Evolutionary conservation across 2,888 invertebrate species (phyloP), one percentile per base, ranked within the genome.

Genomic region (Heliconius cydno): DNA sequence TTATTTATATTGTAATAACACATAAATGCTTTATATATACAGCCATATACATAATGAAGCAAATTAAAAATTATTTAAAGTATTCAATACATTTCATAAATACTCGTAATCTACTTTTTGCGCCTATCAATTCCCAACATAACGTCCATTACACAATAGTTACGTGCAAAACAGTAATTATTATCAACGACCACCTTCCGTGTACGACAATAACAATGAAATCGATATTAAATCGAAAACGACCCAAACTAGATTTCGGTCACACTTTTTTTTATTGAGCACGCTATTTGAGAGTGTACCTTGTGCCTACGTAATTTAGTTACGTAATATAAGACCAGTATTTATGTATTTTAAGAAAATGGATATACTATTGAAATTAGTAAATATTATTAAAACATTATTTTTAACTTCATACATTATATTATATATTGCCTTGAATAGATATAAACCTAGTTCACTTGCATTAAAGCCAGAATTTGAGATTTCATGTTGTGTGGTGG

Each of bases 121-220:
- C 77, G 65, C 57, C 81, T 80, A 78, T 80, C 76, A 77, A 63
- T 78, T 76, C 79, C 75, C 81, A 87, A 87, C 86, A 84, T 86
- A 85, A 87, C 87, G 88, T 87, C 86, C 86, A 85, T 94, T 94
- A 89, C 92, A 89, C 90, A 94, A 93, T 89, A 84, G 90, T 93
- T 92, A 92, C 93, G 92, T 92, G 90, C 89, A 88, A 88, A 87
- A 90, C 86, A 86, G 90, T 92, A 92, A 93, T 93, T 92, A 93
- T 87, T 92, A 93, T 87, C 86, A 85, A 85, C 86, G 86, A 88
- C 88, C 89, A 88, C 92, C 92, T 92, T 93, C 92, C 93, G 92
- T 91, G 88, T 91, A 90, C 90, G 89, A 87, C 88, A 87, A 84
- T 88, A 89, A 93, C 93, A 92, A 93, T 93, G 90, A 91, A 92